Base-by-base conservation (phyloP, 1,140 invertebrate species). In the Ectropis grisescens region DNA sequence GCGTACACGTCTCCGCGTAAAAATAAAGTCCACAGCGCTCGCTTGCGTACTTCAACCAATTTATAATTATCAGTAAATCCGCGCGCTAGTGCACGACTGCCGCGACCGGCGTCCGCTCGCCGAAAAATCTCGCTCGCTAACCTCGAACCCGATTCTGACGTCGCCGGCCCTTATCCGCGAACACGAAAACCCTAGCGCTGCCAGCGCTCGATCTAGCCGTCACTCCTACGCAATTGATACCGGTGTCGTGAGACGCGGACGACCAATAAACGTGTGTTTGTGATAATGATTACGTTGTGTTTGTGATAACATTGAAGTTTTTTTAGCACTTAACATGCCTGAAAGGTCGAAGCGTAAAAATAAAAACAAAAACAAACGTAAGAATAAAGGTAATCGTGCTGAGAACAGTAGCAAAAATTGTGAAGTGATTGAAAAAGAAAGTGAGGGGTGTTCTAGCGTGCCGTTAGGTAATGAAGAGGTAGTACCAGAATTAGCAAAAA, bases 1-100 rank as follows among this genome's bases (percentile, higher is more conserved):
- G 66, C 52, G 52, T 60, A 59, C 66, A 70, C 59, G 69, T 70
- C 69, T 65, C 70, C 60, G 75, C 68, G 55, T 76, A 76, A 80
- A 80, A 80, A 80, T 80, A 80, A 78, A 76, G 66, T 80, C 74
- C 45, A 65, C 66, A 46, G 68, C 58, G 50, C 70, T 26, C 6
- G 61, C 61, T 56, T 60, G 69, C 62, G 70, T 59, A 76, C 70
- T 76, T 76, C 67, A 64, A 79, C 61, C 64, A 66, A 76, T 80
- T 75, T 80, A 76, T 76, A 76, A 80, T 80, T 80, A 80, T 80
- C 74, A 80, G 75, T 80, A 78, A 80, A 80, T 66, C 70, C 60
- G 55, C 47, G 65, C 57, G 54, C 59, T 58, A 53, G 66, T 61
- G 64, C 67, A 68, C 65, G 75, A 72, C 68, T 66, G 65, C 62